Conservation (phyloP, 1,140 invertebrate genomes). For the Mercenaria mercenaria region DNA sequence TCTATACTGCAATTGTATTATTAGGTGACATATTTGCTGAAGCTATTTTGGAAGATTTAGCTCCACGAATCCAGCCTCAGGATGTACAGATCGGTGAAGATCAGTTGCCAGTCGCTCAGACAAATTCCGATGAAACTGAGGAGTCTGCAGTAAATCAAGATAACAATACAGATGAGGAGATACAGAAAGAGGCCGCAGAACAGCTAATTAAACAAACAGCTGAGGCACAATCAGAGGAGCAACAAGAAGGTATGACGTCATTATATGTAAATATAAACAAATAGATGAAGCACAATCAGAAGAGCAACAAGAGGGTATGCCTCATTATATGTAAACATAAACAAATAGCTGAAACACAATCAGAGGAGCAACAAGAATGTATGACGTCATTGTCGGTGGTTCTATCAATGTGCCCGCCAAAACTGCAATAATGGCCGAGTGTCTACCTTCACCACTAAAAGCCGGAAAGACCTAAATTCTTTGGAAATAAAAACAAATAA, state of each 20-base stretch:
- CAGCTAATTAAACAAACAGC: background rate
- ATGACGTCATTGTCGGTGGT: too few species aligned
- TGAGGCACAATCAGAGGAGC: background rate
- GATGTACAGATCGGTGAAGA: background rate
- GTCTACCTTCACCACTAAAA: too few species aligned
- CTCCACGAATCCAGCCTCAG: constrained; percentile 46
- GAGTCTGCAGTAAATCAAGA: background rate
- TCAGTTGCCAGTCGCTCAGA: background rate
- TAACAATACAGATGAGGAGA: background rate
- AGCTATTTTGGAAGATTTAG: constrained; percentile 51
- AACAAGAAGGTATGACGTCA: background rate
- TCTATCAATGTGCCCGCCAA: too few species aligned
- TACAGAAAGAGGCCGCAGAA: background rate
- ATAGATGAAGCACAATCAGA: too few species aligned
- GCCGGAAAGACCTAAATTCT: too few species aligned
- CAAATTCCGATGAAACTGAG: background rate
- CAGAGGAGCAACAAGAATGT: too few species aligned
- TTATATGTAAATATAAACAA: too few species aligned
- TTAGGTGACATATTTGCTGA: constrained; percentile 65
- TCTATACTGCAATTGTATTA: too few species aligned
- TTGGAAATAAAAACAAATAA: too few species aligned
- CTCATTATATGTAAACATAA: too few species aligned
- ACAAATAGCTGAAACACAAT: background rate
- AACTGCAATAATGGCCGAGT: too few species aligned
- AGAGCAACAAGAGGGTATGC: too few species aligned